These are phyloP conservation scores for Gnathonemus echidnorhynchus DNA, from an alignment of 2,113 vertebrate species.

Conservation along the genomic window DNA sequence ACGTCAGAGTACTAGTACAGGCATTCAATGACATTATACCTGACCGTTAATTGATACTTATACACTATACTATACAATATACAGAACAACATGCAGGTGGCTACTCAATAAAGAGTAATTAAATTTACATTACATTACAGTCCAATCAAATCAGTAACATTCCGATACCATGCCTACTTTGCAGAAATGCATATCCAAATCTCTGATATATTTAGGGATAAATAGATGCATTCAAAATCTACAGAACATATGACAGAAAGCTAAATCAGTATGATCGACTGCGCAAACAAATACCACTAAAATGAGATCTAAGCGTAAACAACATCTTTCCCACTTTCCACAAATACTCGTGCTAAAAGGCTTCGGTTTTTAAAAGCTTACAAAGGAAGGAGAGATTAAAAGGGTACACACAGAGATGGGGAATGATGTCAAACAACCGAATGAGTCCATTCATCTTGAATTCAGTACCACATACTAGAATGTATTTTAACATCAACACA, in stretches of 20 bases:
- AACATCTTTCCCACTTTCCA: conserved; percentile 30
- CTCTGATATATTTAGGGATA: conserved; percentile 31
- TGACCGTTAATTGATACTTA: neutral
- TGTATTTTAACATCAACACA: conserved; percentile 65
- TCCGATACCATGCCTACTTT: conserved; percentile 26
- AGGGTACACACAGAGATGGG: conserved; percentile 47
- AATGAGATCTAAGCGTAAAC: conserved; percentile 26
- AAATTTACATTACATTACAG: conserved; percentile 19
- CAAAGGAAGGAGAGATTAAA: conserved; percentile 51
- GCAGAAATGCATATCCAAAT: conserved; percentile 22
- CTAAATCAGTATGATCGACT: conserved; percentile 41
- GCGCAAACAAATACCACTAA: conserved; percentile 42
- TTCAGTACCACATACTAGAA: conserved; percentile 62
- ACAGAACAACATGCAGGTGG: neutral
- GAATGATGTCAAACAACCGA: conserved; percentile 35
- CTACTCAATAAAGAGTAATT: neutral
- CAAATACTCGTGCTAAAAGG: conserved; percentile 32
- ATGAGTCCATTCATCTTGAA: conserved; percentile 55
- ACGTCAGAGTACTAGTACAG: neutral
- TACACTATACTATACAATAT: neutral
- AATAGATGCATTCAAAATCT: conserved; percentile 35
- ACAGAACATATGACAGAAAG: conserved; percentile 24
- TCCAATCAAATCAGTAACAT: conserved; percentile 11
- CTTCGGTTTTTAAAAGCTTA: conserved; percentile 35
- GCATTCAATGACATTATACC: neutral